Evolutionary conservation across 2,888 invertebrate species (phyloP), one percentile per base, ranked within the genome.

Genomic region (Rhaphigaster nebulosa): DNA sequence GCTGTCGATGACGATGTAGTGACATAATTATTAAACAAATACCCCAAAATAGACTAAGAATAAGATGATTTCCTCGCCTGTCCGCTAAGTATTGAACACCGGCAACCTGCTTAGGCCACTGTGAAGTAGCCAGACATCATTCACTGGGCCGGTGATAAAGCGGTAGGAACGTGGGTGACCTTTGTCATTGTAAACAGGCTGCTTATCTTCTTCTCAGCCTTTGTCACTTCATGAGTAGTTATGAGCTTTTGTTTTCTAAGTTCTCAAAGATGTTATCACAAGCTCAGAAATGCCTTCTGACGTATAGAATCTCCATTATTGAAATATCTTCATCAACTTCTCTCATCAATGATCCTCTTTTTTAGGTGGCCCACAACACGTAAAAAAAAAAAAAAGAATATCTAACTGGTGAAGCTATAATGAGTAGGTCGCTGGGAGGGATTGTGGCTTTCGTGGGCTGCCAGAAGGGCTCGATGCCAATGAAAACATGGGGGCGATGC

Each of bases 401-500:
- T 34, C 26, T 34, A 70, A 70, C 70, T 70, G 20, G 34, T 34
- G 34, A 34, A 18, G 70, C 70, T 84, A 84, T 45, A 84, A 84
- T 84, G 84, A 84, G 41, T 84, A 84, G 84, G 84, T 41, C 80
- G 80, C 80, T 41, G 23, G 41, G 80, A 41, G 80, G 80, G 80
- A 65, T 65, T 3, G 29, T 29, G 41, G 38, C 15, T 38, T 13
- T 34, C 20, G 18, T 70, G 45, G 84, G 45, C n/a, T 45, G 84
- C 84, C 84, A 84, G 84, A 45, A 84, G 41, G 84, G 84, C 84
- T 41, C 84, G 4, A 8, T 84, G 84, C 84, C 84, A 84, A 84
- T 45, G 41, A 84, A 84, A 84, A 84, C 84, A 45, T n/a, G 84
- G 45, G 84, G 84, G 45, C 84, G 84, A 84, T 84, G 84, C 84